Percentiles rank a stretch among this genome's conserved stretches.
These are phyloP conservation scores for Rhagoletis zephyria DNA, from an alignment of 1,140 invertebrate species.

Conservation along the genomic window DNA sequence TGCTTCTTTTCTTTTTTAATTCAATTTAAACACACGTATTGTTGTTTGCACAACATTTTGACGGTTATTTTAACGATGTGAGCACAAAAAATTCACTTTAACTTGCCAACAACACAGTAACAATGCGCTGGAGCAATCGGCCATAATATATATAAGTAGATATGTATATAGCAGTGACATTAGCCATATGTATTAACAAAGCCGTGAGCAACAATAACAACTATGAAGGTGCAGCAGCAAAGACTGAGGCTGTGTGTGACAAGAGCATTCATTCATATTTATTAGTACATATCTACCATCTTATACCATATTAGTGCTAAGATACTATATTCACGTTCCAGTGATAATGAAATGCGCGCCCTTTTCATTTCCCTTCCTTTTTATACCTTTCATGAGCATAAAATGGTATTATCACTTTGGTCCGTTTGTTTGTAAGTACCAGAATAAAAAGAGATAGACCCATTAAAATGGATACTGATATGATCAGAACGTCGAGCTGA, in stretches of 20 bases:
- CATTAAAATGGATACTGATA: no score
- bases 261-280: not conserved
- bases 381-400: no score
- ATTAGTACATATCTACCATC: not conserved
- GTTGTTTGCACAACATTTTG: constrained; percentile 72
- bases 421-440: no score
- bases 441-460: no score
- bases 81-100: constrained; percentile 73
- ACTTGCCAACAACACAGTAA: constrained; percentile 58
- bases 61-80: constrained; percentile 73
- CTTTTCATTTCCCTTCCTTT: constrained; percentile 54
- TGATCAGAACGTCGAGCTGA: no score
- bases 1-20: constrained; percentile 60
- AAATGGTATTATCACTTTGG: no score
- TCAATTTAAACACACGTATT: constrained; percentile 72
- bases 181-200: not conserved
- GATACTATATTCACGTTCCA: constrained; percentile 70
- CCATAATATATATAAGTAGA: not conserved
- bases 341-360: constrained; percentile 73
- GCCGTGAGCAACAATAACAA: not conserved
- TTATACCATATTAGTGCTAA: constrained; percentile 9
- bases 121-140: not conserved
- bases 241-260: not conserved
- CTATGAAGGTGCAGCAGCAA: not conserved
- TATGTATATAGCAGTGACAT: constrained; percentile 12